These are phyloP conservation scores for Luidia sarsii DNA, from an alignment of 53 echinoderm and acorn worm genomes.

Conservation along the genomic window DNA sequence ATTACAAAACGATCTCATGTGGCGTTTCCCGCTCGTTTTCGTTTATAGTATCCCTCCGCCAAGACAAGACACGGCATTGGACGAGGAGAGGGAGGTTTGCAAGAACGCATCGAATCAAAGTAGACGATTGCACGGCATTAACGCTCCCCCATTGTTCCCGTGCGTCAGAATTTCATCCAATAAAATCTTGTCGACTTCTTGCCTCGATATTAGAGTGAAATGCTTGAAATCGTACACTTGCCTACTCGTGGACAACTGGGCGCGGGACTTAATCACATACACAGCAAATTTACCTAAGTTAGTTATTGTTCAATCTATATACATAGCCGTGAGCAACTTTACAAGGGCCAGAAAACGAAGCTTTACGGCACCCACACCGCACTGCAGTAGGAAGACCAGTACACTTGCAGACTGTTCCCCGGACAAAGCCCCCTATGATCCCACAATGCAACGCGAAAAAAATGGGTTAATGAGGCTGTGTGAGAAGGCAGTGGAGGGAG, in stretches of 20 bases:
- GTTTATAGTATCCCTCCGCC: conserved; percentile 9
- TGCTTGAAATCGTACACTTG: conserved; percentile 60
- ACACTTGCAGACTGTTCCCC: not conserved
- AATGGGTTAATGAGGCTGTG: conserved; percentile 64
- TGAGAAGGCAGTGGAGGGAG: conserved; percentile 46
- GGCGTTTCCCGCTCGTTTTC: conserved; percentile 1
- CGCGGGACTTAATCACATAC: conserved; percentile 57
- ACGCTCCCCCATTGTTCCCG: conserved; percentile 20
- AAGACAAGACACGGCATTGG: not conserved
- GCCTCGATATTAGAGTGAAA: conserved; percentile 49
- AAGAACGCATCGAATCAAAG: not conserved
- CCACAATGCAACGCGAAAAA: conserved; percentile 64
- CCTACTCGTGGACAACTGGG: conserved; percentile 55
- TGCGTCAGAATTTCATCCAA: conserved; percentile 51
- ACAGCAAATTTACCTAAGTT: conserved; percentile 59
- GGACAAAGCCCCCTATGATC: conserved; percentile 65
- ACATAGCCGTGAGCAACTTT: conserved; percentile 56
- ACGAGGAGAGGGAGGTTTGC: not conserved
- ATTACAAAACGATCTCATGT: not conserved
- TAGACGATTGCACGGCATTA: conserved; percentile 15
- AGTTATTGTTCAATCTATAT: conserved; percentile 64
- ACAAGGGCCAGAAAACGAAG: conserved; percentile 24
- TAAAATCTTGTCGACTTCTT: conserved; percentile 60
- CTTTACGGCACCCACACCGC: not conserved
- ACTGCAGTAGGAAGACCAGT: no score